These are phyloP conservation scores for Drosophila equinoxialis DNA, from an alignment of 1,140 invertebrate species.

Conservation along the genomic window DNA sequence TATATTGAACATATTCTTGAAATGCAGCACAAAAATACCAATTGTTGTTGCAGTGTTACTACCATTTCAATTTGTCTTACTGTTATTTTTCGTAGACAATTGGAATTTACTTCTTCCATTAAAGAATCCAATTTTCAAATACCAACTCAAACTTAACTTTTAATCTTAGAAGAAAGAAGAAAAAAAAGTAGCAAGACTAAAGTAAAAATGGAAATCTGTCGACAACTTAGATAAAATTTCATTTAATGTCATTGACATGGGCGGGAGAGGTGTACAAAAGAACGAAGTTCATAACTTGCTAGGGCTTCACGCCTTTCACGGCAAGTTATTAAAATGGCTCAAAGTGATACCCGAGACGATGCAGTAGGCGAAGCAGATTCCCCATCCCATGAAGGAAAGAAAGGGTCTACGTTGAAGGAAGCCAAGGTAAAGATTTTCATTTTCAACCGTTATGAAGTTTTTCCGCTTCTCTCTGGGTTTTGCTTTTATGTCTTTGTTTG, in stretches of 20 bases:
- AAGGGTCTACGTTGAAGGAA: constrained; percentile 16
- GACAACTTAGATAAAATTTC: constrained; percentile 56
- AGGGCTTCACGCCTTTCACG: constrained; percentile 55
- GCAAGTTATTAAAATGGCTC: constrained; percentile 74
- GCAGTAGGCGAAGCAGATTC: not conserved
- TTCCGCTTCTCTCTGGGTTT: constrained; percentile 29
- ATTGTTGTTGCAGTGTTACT: not conserved
- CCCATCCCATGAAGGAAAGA: not conserved
- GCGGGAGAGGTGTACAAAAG: constrained; percentile 1
- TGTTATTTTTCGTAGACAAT: not conserved
- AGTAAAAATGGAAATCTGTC: constrained; percentile 35
- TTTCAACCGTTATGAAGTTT: constrained; percentile 57
- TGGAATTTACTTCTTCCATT: not conserved
- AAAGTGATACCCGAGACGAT: constrained; percentile 69
- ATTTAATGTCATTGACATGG: constrained; percentile 66
- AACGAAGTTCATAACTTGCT: constrained; percentile 75
- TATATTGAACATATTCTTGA: constrained; percentile 6
- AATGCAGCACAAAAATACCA: constrained; percentile 13
- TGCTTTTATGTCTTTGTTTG: constrained; percentile 53
- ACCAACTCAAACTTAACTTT: constrained; percentile 13
- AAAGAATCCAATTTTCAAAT: constrained; percentile 3
- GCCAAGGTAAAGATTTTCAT: constrained; percentile 60
- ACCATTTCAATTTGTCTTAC: constrained; percentile 1
- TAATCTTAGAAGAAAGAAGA: not conserved
- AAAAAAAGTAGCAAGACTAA: not conserved